phyloP scores from a whole-genome alignment of 2,113 vertebrate genomes.

The Sterna hirundo region DNA sequence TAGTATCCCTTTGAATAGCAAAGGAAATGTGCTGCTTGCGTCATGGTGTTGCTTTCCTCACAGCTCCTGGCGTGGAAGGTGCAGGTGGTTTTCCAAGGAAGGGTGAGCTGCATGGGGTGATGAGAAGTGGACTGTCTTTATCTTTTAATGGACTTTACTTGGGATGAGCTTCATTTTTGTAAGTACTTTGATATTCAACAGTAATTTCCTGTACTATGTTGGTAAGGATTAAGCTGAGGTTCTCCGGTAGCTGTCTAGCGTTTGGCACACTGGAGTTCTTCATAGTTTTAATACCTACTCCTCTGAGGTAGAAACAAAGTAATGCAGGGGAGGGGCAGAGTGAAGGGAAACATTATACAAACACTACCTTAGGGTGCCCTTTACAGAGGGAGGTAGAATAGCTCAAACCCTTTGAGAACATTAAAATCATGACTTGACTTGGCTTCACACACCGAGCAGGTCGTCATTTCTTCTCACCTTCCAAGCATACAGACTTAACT shows the following conservation, averaged over 20 bases:
- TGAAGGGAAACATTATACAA: background rate
- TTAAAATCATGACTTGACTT: background rate
- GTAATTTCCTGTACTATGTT: background rate
- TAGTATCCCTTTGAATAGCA: background rate
- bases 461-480: background rate
- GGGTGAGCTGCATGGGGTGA: background rate
- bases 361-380: background rate
- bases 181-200: background rate
- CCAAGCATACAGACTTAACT: background rate
- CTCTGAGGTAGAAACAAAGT: background rate
- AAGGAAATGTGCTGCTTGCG: background rate
- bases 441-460: background rate
- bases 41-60: background rate
- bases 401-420: background rate
- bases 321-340: background rate
- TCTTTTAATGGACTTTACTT: conserved; percentile 15
- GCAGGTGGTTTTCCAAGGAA: background rate
- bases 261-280: background rate
- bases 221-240: background rate
- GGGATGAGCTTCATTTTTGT: conserved; percentile 5
- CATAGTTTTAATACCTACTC: background rate
- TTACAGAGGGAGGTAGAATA: background rate
- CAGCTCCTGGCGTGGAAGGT: background rate
- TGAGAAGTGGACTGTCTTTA: background rate
- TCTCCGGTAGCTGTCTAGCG: background rate